Conservation (phyloP, 2,797 vertebrate genomes). For the Macrochelys suwanniensis region DNA sequence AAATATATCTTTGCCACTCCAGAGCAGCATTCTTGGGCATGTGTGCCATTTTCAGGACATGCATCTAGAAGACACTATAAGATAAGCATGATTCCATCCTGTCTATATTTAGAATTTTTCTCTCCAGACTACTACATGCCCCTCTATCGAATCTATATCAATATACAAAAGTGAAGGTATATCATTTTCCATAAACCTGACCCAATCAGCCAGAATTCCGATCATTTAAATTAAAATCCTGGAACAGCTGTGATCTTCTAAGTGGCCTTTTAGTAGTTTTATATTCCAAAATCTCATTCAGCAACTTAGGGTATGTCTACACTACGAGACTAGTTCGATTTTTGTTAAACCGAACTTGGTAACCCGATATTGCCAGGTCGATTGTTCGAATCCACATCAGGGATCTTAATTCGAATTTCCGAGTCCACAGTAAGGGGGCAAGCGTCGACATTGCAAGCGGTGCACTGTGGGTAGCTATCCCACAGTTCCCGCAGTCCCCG, state of each 20-base stretch:
- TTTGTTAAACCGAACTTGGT: too few species aligned
- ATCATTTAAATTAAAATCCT: neutral
- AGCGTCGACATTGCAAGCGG: too few species aligned
- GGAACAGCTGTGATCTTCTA: neutral
- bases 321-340: too few species aligned
- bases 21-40: neutral
- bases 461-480: too few species aligned
- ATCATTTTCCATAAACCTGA: constrained; percentile 8
- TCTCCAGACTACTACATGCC: neutral
- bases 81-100: neutral
- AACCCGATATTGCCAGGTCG: too few species aligned
- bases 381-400: too few species aligned
- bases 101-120: neutral
- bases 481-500: too few species aligned
- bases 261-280: neutral
- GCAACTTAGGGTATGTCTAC: too few species aligned
- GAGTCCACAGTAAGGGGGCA: too few species aligned
- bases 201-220: neutral
- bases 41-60: neutral
- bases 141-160: neutral
- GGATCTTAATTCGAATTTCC: too few species aligned
- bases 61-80: neutral
- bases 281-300: neutral
- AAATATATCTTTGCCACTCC: neutral
- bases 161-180: neutral